Evolutionary conservation across 2,888 invertebrate species (phyloP), one percentile per base, ranked within the genome.

Genomic region (Lamellibrachia satsuma): DNA sequence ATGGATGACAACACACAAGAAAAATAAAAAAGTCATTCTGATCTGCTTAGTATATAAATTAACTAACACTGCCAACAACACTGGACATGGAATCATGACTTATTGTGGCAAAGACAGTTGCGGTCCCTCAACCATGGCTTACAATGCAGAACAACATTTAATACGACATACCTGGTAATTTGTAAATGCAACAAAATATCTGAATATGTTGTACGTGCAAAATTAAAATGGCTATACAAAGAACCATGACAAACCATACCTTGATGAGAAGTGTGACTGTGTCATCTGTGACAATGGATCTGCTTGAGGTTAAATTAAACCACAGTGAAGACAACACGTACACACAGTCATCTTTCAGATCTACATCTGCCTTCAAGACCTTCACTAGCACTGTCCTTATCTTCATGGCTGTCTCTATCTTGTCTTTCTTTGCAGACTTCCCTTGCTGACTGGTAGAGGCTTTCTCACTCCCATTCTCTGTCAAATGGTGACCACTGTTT

Each of bases 381-480:
- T 52, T 51, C 91, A 91, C 91, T 91, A 27, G 91, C 9, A 91
- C 91, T 52, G 52, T 91, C 7, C 91, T 51, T 52, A 39, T 91
- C 52, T 51, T 51, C 91, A 91, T 27, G 39, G 11, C 2, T 7
- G n/a, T 91, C 11, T 91, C 91, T 52, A 39, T 51, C 51, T 91
- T 52, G 52, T 52, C 52, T 11, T 27, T 91, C 52, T 51, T 52
- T 6, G 27, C 22, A 75, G 75, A 75, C 22, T 75, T 75, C 6
- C 39, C 39, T 1, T 39, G 39, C 39, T 39, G 39, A 39, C 39
- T 39, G 39, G 39, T 39, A 39, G 39, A 39, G 39, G 39, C 39
- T 39, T 39, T 39, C 39, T 6, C 22, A 15, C 6, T 4, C 0
- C n/a, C 22, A 15, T 75, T n/a, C 22, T 75, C 22, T 75, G 4